Conservation (phyloP, 2,888 invertebrate genomes). For the Ptychoptera albimana region DNA sequence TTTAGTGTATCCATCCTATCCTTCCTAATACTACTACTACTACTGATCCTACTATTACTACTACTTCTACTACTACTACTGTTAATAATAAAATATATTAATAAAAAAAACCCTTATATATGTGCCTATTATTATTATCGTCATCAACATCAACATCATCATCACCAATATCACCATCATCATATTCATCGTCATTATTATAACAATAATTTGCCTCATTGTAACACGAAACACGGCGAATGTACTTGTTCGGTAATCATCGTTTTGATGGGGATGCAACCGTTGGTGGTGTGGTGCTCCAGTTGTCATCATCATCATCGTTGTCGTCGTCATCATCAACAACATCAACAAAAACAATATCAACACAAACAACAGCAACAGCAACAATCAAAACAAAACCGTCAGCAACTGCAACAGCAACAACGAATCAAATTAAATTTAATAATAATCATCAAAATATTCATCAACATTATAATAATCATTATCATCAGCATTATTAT, state of each 20-base stretch:
- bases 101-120: too few relatives aligned
- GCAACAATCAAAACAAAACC: slow-evolving; percentile 3
- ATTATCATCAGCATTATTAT: slow-evolving; percentile 2
- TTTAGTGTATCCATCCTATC: too few relatives aligned
- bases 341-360: slow-evolving; percentile 3
- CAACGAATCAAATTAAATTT: too few relatives aligned
- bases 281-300: background rate
- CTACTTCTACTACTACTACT: too few relatives aligned
- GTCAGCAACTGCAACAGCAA: slow-evolving; percentile 2
- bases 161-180: too few relatives aligned
- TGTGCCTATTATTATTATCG: too few relatives aligned
- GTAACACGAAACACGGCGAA: slow-evolving; percentile 1
- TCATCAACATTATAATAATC: slow-evolving; percentile 2
- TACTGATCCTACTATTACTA: too few relatives aligned
- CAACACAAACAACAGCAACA: slow-evolving; percentile 1
- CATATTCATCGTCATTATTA: too few relatives aligned
- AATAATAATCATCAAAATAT: slow-evolving; percentile 1
- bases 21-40: too few relatives aligned
- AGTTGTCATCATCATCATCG: slow-evolving; percentile 1
- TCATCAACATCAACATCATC: too few relatives aligned
- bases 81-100: too few relatives aligned
- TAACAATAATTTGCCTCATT: too few relatives aligned
- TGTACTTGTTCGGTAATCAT: slow-evolving; percentile 8
- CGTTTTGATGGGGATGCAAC: slow-evolving; percentile 16
- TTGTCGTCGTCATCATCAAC: slow-evolving; percentile 8